phyloP scores from a whole-genome alignment of 2,797 vertebrate species.

The Cyprinodon diabolis region DNA sequence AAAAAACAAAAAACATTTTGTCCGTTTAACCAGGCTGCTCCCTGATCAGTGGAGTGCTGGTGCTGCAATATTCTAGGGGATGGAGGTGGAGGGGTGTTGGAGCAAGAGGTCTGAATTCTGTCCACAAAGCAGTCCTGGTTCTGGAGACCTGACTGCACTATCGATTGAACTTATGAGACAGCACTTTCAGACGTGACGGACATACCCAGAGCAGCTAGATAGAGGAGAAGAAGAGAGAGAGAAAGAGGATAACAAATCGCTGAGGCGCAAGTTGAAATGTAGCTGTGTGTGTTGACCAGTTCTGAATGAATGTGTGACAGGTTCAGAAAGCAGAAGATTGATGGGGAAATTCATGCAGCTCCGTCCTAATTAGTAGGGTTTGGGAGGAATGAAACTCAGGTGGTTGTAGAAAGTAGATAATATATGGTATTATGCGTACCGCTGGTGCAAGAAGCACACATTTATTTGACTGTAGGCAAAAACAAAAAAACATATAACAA shows the following conservation, averaged over 20 bases:
- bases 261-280: constrained; percentile 19
- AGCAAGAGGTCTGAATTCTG: constrained; percentile 61
- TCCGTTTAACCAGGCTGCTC: constrained; percentile 51
- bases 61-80: constrained; percentile 55
- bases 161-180: constrained; percentile 68
- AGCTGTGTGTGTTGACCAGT: constrained; percentile 23
- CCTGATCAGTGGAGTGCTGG: constrained; percentile 58
- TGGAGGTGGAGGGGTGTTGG: constrained; percentile 6
- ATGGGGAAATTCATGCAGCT: not conserved
- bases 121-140: constrained; percentile 63
- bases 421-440: constrained; percentile 31
- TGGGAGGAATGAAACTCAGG: constrained; percentile 25
- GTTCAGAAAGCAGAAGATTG: constrained; percentile 11
- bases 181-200: constrained; percentile 63
- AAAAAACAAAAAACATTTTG: constrained; percentile 10
- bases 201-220: constrained; percentile 57
- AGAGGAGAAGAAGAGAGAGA: constrained; percentile 6
- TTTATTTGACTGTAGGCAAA: constrained; percentile 30
- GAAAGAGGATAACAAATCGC: constrained; percentile 12
- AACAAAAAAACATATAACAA: constrained; percentile 25
- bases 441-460: constrained; percentile 33
- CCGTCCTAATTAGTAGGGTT: constrained; percentile 26
- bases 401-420: constrained; percentile 23
- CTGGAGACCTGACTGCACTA: constrained; percentile 62
- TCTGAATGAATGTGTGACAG: constrained; percentile 5